Evolutionary conservation across 2,797 vertebrate species (phyloP).

Genomic region (Darevskia mixta): DNA sequence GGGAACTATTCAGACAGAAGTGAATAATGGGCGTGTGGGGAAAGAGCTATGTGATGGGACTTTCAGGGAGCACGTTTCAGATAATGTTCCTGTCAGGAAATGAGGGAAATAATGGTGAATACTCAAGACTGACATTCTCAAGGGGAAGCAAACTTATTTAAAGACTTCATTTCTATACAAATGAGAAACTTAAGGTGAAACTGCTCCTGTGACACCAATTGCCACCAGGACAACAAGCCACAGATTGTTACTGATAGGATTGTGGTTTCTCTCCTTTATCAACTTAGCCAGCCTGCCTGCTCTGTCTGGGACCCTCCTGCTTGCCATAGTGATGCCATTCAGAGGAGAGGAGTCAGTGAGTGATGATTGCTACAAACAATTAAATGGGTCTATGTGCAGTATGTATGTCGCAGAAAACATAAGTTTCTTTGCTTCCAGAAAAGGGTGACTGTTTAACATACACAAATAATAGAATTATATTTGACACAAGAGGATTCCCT

Average conservation of each 20-base stretch:
- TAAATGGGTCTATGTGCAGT: not conserved
- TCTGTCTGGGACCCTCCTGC: not conserved
- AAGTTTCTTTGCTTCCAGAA: not conserved
- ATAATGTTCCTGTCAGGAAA: conserved; percentile 44
- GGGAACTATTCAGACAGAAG: conserved; percentile 14
- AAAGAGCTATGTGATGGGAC: conserved; percentile 32
- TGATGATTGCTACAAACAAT: not conserved
- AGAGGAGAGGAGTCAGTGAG: not conserved
- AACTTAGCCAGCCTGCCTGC: not conserved
- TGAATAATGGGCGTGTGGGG: conserved; percentile 40
- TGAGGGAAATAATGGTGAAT: not conserved
- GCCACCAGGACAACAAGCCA: not conserved
- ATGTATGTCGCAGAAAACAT: not conserved
- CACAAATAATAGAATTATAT: not conserved
- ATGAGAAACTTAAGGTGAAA: not conserved
- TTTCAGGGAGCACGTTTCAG: conserved; percentile 18
- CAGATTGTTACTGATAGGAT: not conserved
- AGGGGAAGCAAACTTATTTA: conserved; percentile 17
- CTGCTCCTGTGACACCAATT: conserved; percentile 16
- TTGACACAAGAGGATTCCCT: not conserved
- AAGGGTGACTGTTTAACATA: too few relatives aligned
- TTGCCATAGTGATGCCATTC: not conserved
- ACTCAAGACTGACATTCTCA: conserved; percentile 30
- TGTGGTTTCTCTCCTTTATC: not conserved
- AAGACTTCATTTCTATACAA: conserved; percentile 21